Evolutionary conservation across 2,888 invertebrate species (phyloP).

Genomic region (Leptodirus hochenwartii): DNA sequence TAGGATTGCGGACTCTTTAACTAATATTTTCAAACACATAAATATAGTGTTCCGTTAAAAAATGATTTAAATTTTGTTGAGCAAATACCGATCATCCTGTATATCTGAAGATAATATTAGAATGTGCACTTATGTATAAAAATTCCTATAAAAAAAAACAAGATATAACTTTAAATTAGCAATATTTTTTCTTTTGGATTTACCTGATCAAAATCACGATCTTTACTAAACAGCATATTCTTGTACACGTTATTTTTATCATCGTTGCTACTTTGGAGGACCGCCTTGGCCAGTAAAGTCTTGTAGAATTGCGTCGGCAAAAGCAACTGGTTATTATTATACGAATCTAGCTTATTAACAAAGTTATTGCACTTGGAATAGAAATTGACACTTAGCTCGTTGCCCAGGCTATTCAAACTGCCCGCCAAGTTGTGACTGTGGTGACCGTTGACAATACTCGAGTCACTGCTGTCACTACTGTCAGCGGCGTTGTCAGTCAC

Average conservation of each 20-base stretch:
- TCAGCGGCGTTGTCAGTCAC: conserved; percentile 19
- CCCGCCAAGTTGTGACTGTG: background rate
- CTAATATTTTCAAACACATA: too few relatives aligned
- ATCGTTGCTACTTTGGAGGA: conserved; percentile 32
- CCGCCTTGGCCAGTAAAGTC: conserved; percentile 56
- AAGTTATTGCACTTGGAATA: conserved; percentile 24
- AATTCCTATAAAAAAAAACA: too few relatives aligned
- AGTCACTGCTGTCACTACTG: conserved; percentile 24
- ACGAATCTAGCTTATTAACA: conserved; percentile 27
- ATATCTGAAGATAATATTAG: background rate
- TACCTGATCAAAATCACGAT: conserved; percentile 28
- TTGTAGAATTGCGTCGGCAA: conserved; percentile 65
- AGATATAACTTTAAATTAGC: too few relatives aligned
- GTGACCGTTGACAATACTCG: conserved; percentile 15
- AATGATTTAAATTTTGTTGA: too few relatives aligned
- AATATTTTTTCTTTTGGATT: conserved; percentile 5
- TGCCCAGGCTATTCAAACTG: background rate
- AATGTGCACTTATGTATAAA: background rate
- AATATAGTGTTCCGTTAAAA: too few relatives aligned
- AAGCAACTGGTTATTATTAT: conserved; percentile 30
- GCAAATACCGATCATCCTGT: too few relatives aligned
- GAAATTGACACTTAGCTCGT: background rate
- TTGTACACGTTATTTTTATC: conserved; percentile 27
- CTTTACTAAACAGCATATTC: conserved; percentile 27
- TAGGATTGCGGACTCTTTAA: too few relatives aligned